These are phyloP conservation scores for Lepidiolamprologus cunningtoni DNA, from an alignment of 2,113 vertebrate genomes.

Conservation along the genomic window DNA sequence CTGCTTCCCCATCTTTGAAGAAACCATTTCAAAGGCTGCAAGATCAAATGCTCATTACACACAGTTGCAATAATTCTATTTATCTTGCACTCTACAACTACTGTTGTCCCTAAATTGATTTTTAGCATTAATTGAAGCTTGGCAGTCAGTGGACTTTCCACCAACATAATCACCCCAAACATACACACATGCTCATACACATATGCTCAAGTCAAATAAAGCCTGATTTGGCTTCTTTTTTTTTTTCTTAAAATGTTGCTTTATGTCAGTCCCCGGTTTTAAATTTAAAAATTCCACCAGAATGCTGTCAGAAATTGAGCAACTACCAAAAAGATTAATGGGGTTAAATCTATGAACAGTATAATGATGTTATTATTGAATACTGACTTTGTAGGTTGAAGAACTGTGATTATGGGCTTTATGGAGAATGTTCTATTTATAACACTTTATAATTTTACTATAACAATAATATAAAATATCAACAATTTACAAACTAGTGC, in stretches of 20 bases:
- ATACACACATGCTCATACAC: background rate
- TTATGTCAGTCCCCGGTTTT: background rate
- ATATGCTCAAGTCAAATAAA: background rate
- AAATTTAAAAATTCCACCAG: background rate
- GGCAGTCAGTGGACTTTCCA: background rate
- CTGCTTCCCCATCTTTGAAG: background rate
- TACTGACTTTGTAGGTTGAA: background rate
- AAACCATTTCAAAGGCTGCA: background rate
- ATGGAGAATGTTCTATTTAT: background rate
- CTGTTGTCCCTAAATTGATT: background rate
- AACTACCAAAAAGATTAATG: fast-evolving
- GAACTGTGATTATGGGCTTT: background rate
- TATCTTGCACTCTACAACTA: background rate
- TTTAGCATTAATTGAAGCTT: background rate
- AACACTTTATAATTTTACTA: background rate
- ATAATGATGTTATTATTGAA: background rate
- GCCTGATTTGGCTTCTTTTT: background rate
- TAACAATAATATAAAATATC: background rate
- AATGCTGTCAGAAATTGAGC: background rate
- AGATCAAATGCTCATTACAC: background rate
- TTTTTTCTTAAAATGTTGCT: background rate
- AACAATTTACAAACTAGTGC: background rate
- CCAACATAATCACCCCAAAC: background rate
- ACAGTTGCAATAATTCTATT: background rate
- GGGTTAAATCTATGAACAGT: background rate